phyloP scores from a whole-genome alignment of 2,113 vertebrate species.

The Psettodes erumei region DNA sequence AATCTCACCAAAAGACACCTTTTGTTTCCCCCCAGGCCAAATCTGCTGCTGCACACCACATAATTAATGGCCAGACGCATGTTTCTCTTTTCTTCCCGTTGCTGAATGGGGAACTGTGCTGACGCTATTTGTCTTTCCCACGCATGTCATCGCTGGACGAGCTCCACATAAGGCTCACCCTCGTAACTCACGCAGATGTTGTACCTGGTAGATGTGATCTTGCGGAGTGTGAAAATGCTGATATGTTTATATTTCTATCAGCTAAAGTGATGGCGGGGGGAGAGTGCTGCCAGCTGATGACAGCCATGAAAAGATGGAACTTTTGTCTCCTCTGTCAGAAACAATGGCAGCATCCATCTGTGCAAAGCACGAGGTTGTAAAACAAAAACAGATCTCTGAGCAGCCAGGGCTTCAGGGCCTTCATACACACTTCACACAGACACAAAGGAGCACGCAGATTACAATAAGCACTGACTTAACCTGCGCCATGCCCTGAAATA shows the following conservation, averaged over 20 bases:
- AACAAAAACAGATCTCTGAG: conserved; percentile 11
- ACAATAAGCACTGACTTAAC: not conserved
- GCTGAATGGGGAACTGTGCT: conserved; percentile 47
- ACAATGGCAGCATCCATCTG: conserved; percentile 28
- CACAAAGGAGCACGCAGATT: not conserved
- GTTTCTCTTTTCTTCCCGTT: conserved; percentile 16
- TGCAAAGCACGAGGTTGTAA: not conserved
- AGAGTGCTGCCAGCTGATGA: conserved; percentile 36
- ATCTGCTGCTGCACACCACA: conserved; percentile 51
- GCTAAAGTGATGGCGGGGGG: not conserved
- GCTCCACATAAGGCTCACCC: conserved; percentile 7
- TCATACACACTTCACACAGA: not conserved
- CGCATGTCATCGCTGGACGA: conserved; percentile 41
- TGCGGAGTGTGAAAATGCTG: conserved; percentile 18
- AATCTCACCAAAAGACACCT: conserved; percentile 56
- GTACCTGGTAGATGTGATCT: conserved; percentile 31
- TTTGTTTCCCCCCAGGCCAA: conserved; percentile 58
- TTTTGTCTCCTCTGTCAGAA: conserved; percentile 30
- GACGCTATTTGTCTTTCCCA: conserved; percentile 56
- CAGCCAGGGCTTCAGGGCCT: not conserved
- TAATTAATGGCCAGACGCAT: conserved; percentile 64
- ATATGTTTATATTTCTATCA: not conserved
- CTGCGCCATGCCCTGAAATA: not conserved
- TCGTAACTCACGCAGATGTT: conserved; percentile 25
- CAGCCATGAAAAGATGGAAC: conserved; percentile 22